Evolutionary conservation across 1,140 invertebrate genomes (phyloP).

Genomic region (Caenorhabditis brenneri): DNA sequence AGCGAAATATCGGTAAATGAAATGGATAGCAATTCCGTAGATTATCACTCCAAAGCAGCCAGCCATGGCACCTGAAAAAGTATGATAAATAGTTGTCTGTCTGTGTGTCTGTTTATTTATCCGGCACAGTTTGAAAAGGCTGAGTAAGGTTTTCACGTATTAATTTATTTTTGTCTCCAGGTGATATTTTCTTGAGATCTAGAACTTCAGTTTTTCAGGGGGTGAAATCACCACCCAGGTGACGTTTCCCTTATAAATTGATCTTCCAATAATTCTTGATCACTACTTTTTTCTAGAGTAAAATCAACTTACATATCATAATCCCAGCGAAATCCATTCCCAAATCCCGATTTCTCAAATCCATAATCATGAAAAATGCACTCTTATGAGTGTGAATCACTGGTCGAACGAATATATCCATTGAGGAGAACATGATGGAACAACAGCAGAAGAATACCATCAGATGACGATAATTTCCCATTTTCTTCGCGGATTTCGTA

Average conservation of each 20-base stretch:
- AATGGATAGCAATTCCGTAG: slow-evolving; percentile 19
- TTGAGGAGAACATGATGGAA: slow-evolving; percentile 2
- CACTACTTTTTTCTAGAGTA: background rate
- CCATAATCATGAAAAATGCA: slow-evolving; percentile 28
- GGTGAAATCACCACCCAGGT: too few relatives aligned
- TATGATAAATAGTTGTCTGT: background rate
- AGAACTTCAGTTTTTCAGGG: too few relatives aligned
- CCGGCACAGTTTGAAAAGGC: too few relatives aligned
- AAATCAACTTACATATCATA: background rate
- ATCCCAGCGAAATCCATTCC: background rate
- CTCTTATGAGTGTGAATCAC: slow-evolving; percentile 3
- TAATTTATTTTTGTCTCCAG: too few relatives aligned
- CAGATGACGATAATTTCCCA: slow-evolving; percentile 13
- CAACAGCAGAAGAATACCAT: slow-evolving; percentile 24
- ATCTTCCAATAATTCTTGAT: too few relatives aligned
- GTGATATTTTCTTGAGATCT: too few relatives aligned
- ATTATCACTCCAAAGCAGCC: slow-evolving; percentile 15
- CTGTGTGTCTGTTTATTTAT: too few relatives aligned
- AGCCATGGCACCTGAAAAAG: slow-evolving; percentile 15
- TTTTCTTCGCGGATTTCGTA: slow-evolving; percentile 28
- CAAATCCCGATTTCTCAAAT: background rate
- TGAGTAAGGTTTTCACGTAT: too few relatives aligned
- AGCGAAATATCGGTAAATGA: slow-evolving; percentile 18
- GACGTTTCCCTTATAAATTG: too few relatives aligned
- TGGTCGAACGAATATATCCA: background rate